A percentile compares a stretch with the other conserved stretches of the same genome.
phyloP scores from a whole-genome alignment of 1,140 invertebrate genomes.

The Zaprionus kolodkinae region DNA sequence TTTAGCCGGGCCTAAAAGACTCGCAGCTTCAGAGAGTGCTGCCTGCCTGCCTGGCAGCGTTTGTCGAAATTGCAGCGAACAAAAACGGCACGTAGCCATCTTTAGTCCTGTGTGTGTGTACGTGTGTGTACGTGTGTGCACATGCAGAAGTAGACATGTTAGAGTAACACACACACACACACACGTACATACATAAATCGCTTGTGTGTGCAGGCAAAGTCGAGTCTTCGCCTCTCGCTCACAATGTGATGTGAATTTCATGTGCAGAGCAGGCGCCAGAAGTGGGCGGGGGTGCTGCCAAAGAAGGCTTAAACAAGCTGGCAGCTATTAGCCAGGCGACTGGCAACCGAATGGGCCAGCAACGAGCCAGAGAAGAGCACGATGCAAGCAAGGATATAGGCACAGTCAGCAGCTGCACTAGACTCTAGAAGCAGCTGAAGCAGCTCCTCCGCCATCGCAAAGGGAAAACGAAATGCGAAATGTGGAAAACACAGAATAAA shows the following conservation, averaged over 20 bases:
- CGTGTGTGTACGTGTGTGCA: conserved; percentile 45
- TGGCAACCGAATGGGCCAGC: conserved; percentile 19
- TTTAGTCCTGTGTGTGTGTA: conserved; percentile 24
- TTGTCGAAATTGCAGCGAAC: conserved; percentile 58
- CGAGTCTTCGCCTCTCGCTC: conserved; percentile 3
- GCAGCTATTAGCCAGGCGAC: conserved; percentile 67
- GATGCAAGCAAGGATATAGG: conserved; percentile 7
- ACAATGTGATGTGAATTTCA: conserved; percentile 48
- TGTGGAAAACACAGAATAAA: conserved; percentile 59
- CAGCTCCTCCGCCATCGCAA: conserved; percentile 7
- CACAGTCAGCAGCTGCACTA: conserved; percentile 30
- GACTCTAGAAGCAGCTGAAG: conserved; percentile 20
- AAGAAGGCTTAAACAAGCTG: conserved; percentile 67
- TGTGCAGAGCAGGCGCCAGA: conserved; percentile 7
- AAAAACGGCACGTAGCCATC: conserved; percentile 68
- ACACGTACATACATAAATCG: conserved; percentile 60
- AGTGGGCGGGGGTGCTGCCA: conserved; percentile 22
- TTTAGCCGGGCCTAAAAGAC: conserved; percentile 49
- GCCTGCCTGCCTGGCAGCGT: conserved; percentile 19
- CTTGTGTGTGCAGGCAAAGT: conserved; percentile 42
- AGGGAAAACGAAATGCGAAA: conserved; percentile 70
- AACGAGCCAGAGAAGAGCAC: neutral
- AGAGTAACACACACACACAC: conserved; percentile 59
- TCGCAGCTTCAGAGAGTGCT: conserved; percentile 5
- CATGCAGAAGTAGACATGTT: conserved; percentile 58